Evolutionary conservation across 1,140 invertebrate species (phyloP), one percentile per base, ranked within the genome.

Genomic region (Drosophila ficusphila): DNA sequence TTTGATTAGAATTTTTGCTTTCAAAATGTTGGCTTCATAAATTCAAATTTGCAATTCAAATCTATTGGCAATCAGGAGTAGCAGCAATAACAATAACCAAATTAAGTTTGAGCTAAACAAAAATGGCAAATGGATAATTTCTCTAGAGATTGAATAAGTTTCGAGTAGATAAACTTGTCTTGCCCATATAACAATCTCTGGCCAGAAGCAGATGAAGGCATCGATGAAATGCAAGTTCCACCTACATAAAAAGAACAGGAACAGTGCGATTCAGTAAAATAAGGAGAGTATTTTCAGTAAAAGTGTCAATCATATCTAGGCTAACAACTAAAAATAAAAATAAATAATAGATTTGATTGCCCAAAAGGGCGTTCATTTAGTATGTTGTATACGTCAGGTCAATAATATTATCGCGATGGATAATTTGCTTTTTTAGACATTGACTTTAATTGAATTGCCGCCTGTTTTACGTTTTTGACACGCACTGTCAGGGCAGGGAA

Each of bases 91-190:
- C 78, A 68, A 62, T 65, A 75, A 76, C 38, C 34, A 65, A 85
- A 85, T 76, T 79, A 73, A 79, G 76, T 78, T 78, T 56, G 48
- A 56, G 49, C 69, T 54, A 65, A 76, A 70, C 18, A 62, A 57
- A 44, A 21, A 60, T 16, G 41, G 33, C 18, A 62, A 36, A 67
- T 52, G 64, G 46, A 68, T 68, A 74, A 71, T 71, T 58, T 60
- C 67, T 44, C 34, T 14, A 56, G 41, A 53, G 70, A 34, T 49
- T 38, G 48, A 38, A 44, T 47, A 51, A 38, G 41, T 62, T 64
- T 64, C 56, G 56, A 64, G 60, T 36, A 61, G 60, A 64, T 61
- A 68, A 68, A 68, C 60, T 68, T 67, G 62, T 31, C n/a, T 21
- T 36, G 9, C 8, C 47, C 29, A n/a, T 33, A 49, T 41, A 65